Evolutionary conservation across 2,113 vertebrate genomes (phyloP), one percentile per base, ranked within the genome.

Genomic region (Ammodytes dubius): DNA sequence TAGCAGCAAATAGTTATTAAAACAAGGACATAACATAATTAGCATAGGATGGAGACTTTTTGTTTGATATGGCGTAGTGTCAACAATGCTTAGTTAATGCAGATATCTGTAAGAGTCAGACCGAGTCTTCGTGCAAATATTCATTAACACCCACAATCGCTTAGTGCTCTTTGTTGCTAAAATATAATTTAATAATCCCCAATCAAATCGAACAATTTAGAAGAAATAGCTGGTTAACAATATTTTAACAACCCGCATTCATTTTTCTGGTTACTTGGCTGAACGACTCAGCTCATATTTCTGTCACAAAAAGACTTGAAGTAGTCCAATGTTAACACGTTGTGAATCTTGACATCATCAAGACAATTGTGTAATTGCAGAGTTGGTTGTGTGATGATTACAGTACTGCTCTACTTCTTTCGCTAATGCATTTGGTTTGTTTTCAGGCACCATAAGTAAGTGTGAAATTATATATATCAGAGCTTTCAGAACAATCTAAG

Each of bases 31-130:
- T 46, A 72, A 76, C 27, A 50, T 27, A 82, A 63, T 79, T 60
- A 74, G 74, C 53, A 56, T 86, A 68, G 70, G 59, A 52, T 37
- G 63, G 53, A 73, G 49, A 60, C 13, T 59, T 53, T 74, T 43
- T 56, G 65, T 75, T 74, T 85, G 13, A 61, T 73, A 65, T 43
- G 58, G 35, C 56, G 66, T 27, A 47, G 43, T 74, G 77, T 77
- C 67, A 76, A 85, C 67, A 54, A 6, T 0, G 43, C 54, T 77
- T 12, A 64, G 46, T 49, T 82, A 52, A 84, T 52, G 61, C 17
- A 65, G 42, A 83, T 84, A 79, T 77, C 56, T 68, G 13, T 46
- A 56, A 45, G 27, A 45, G 46, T 37, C 7, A 65, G 7, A 73
- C 46, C 14, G 10, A 47, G n/a, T 72, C 17, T 50, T 65, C 49